Conservation (phyloP, 2,888 invertebrate genomes). For the Papilio elwesi region DNA sequence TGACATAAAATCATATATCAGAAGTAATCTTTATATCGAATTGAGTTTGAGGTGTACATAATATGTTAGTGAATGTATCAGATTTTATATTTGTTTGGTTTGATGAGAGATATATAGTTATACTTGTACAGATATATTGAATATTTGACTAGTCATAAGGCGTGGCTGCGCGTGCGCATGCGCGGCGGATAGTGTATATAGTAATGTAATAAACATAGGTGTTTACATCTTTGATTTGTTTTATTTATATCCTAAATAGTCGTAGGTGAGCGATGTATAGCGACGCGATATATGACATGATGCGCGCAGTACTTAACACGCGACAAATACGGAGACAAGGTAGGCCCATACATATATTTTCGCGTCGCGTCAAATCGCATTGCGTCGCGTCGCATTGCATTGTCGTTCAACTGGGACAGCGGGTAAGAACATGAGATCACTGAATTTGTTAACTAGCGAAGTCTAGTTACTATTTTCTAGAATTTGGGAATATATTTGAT, state of each 20-base stretch:
- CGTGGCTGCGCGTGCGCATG: neutral
- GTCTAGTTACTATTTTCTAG: no score
- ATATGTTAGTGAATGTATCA: constrained; percentile 30
- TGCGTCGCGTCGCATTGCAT: no score
- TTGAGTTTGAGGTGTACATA: constrained; percentile 32
- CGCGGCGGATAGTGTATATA: constrained; percentile 65
- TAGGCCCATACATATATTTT: no score
- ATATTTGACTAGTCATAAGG: constrained; percentile 65
- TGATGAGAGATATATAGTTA: constrained; percentile 20
- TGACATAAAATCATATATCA: constrained; percentile 35
- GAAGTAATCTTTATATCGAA: constrained; percentile 25
- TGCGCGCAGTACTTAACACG: no score
- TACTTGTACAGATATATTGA: constrained; percentile 52
- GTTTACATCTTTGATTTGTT: constrained; percentile 20
- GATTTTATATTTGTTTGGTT: constrained; percentile 34
- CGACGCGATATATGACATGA: no score
- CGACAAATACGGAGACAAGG: no score
- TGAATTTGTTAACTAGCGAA: no score
- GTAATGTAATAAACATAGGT: constrained; percentile 56
- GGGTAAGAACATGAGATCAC: no score
- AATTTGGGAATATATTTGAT: no score
- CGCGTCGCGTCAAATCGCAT: no score
- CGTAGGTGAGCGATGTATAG: no score
- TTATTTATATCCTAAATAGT: neutral
- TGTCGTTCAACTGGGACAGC: no score